Evolutionary conservation across 2,113 vertebrate species (phyloP).

Genomic region (Marcusenius ussheri): DNA sequence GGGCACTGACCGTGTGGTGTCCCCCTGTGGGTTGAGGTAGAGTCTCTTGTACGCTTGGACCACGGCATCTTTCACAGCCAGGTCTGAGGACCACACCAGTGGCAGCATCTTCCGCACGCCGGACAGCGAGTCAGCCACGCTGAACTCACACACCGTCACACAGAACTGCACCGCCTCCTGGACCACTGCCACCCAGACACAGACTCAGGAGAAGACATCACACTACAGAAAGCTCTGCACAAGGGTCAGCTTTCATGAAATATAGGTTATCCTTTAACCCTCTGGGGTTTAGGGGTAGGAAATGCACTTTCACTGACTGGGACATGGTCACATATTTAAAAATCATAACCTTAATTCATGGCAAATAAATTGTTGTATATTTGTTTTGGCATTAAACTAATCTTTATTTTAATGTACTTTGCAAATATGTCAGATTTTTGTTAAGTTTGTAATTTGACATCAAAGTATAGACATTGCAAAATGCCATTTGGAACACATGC

Average conservation of each 20-base stretch:
- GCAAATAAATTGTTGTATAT: no score
- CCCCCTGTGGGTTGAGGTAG: slow-evolving; percentile 73
- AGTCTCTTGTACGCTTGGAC: slow-evolving; percentile 81
- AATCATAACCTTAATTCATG: no score
- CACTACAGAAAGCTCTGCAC: neutral
- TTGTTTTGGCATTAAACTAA: no score
- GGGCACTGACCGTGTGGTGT: slow-evolving; percentile 66
- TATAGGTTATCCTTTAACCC: neutral
- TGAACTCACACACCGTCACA: slow-evolving; percentile 80
- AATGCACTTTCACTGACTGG: no score
- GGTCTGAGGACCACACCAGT: slow-evolving; percentile 85
- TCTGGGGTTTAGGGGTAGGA: no score
- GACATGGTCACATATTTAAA: no score
- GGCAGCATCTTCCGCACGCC: slow-evolving; percentile 90
- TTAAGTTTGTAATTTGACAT: no score
- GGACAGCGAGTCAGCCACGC: slow-evolving; percentile 74
- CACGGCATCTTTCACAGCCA: slow-evolving; percentile 83
- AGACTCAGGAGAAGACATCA: neutral
- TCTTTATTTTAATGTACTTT: no score
- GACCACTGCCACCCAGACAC: slow-evolving; percentile 65
- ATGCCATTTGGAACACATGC: no score
- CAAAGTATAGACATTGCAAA: no score
- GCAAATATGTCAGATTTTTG: no score
- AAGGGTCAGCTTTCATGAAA: neutral
- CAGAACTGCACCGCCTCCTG: slow-evolving; percentile 94